A percentile compares a stretch with the other conserved stretches of the same genome.
phyloP scores from a whole-genome alignment of 2,797 vertebrate species.

The Mus minutoides region DNA sequence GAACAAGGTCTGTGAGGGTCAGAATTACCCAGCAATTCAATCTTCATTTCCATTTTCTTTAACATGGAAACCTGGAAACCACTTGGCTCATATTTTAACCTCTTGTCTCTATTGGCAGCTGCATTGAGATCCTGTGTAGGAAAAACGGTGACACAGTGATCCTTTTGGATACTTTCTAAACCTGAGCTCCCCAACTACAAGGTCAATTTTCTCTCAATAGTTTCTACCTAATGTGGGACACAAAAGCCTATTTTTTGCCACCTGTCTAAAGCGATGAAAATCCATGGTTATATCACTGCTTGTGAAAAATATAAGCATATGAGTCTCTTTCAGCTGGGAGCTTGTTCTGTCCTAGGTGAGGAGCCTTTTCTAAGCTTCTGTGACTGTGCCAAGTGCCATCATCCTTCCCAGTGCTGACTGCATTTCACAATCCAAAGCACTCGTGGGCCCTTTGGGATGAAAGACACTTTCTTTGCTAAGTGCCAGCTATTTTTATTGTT shows the following conservation, averaged over 20 bases:
- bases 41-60: conserved; percentile 59
- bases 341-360: not conserved
- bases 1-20: not conserved
- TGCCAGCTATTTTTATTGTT: conserved; percentile 73
- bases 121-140: not conserved
- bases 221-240: conserved; percentile 2
- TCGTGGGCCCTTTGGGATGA: conserved; percentile 59
- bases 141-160: not conserved
- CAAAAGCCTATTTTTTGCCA: conserved; percentile 38
- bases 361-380: not conserved
- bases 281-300: conserved; percentile 29
- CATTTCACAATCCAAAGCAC: conserved; percentile 58
- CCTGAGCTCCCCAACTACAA: not conserved
- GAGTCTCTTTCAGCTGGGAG: conserved; percentile 14
- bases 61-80: conserved; percentile 52
- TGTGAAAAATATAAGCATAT: conserved; percentile 39
- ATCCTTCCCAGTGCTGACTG: conserved; percentile 38
- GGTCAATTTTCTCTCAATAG: conserved; percentile 51
- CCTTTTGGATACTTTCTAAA: conserved; percentile 4
- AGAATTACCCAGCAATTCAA: conserved; percentile 52
- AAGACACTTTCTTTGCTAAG: conserved; percentile 70
- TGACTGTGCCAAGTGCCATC: not conserved
- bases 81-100: conserved; percentile 62
- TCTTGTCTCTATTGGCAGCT: not conserved
- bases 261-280: conserved; percentile 53